Conservation (phyloP, 1,140 invertebrate species). For the Macrobrachium nipponense region DNA sequence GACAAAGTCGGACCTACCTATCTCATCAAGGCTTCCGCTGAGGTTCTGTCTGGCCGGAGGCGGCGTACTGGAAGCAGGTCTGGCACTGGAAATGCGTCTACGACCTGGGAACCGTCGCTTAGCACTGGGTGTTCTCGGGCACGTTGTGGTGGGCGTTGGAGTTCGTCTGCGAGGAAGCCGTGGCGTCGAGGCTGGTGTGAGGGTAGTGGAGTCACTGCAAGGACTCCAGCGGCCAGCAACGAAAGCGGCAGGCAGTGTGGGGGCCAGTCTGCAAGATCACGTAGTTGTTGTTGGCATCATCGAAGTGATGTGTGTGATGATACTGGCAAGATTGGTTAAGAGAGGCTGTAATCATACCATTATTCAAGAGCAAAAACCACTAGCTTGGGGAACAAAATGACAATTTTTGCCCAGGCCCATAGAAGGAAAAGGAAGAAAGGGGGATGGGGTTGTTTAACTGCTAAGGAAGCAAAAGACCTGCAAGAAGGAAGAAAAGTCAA, state of each 20-base stretch:
- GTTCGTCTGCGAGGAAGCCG: constrained; percentile 30
- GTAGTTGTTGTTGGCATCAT: too few relatives aligned
- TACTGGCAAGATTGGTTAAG: too few relatives aligned
- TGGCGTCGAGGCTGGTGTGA: constrained; percentile 47
- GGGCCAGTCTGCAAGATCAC: background rate
- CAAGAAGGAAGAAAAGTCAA: too few relatives aligned
- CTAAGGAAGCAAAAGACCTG: too few relatives aligned
- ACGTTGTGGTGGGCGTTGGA: constrained; percentile 14
- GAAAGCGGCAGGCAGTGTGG: constrained; percentile 9
- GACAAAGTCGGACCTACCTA: background rate
- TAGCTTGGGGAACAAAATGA: too few relatives aligned
- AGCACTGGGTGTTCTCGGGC: background rate
- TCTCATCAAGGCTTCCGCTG: constrained; percentile 36
- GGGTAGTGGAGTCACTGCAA: constrained; percentile 36
- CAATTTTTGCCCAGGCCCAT: too few relatives aligned
- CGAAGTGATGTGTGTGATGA: too few relatives aligned
- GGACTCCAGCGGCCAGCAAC: constrained; percentile 20
- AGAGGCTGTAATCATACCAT: too few relatives aligned
- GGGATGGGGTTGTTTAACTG: too few relatives aligned
- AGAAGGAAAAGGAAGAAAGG: too few relatives aligned
- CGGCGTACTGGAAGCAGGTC: constrained; percentile 26
- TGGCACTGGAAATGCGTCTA: constrained; percentile 17
- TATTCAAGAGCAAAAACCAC: too few relatives aligned
- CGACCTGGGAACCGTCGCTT: background rate
- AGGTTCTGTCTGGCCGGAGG: constrained; percentile 6